Evolutionary conservation across 2,113 vertebrate genomes (phyloP).

Genomic region (Ailuropoda melanoleuca): DNA sequence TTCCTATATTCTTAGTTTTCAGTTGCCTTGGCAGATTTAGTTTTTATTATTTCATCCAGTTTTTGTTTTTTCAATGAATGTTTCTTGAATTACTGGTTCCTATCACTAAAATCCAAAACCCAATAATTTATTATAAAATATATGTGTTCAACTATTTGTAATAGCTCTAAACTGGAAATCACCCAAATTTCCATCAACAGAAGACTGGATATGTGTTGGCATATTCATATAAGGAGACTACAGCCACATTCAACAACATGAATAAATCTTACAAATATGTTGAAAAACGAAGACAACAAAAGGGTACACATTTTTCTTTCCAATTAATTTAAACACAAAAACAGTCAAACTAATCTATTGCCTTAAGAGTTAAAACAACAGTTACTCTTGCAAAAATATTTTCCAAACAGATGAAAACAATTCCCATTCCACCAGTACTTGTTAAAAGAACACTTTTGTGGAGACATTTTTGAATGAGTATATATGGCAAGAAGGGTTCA

Average conservation of each 20-base stretch:
- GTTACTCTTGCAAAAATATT: not conserved
- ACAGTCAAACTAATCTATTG: not conserved
- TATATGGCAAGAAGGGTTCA: not conserved
- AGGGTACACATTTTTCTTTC: not conserved
- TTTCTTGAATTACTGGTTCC: not conserved
- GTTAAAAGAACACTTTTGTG: not conserved
- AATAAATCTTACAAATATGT: not conserved
- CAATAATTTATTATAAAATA: constrained; percentile 13
- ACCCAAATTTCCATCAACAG: not conserved
- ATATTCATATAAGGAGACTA: not conserved
- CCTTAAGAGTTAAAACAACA: not conserved
- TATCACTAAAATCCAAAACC: not conserved
- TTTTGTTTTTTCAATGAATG: not conserved
- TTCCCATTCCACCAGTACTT: not conserved
- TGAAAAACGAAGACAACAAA: not conserved
- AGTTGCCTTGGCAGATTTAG: not conserved
- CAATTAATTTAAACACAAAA: constrained; percentile 29
- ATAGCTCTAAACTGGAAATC: not conserved
- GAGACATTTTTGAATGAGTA: not conserved
- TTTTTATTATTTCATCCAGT: not conserved
- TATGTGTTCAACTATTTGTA: not conserved
- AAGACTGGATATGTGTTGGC: not conserved
- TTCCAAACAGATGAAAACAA: not conserved
- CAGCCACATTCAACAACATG: not conserved
- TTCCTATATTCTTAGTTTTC: not conserved